A percentile compares a stretch with the other conserved stretches of the same genome.
Conservation (phyloP, 2,113 vertebrate species). For the Myrmophylax atrothorax region DNA sequence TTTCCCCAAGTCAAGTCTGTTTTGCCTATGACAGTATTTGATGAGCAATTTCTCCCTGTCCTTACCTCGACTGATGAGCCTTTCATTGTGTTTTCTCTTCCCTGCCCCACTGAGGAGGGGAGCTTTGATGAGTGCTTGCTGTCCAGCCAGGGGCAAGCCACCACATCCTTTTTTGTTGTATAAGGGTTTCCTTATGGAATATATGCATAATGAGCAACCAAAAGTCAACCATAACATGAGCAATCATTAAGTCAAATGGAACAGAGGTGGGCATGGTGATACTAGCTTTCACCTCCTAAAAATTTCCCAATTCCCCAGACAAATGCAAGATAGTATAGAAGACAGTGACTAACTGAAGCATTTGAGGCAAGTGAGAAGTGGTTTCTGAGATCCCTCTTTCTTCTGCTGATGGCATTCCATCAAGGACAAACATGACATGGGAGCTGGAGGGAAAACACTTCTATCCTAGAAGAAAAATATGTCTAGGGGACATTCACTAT, state of each 20-base stretch:
- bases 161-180: not conserved
- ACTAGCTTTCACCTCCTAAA: not conserved
- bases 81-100: not conserved
- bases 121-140: not conserved
- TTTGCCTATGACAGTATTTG: not conserved
- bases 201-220: not conserved
- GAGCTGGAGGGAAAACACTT: not conserved
- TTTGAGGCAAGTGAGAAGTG: not conserved
- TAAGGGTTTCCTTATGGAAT: not conserved
- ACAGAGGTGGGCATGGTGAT: not conserved
- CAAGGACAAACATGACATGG: not conserved
- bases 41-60: not conserved
- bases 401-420: not conserved
- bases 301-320: not conserved
- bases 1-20: not conserved
- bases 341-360: not conserved
- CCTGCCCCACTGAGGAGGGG: not conserved
- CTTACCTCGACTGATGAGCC: fast-evolving
- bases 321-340: not conserved
- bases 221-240: not conserved
- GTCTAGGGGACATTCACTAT: not conserved
- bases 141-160: not conserved
- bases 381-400: not conserved
- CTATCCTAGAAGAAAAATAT: not conserved
- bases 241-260: not conserved